These are phyloP conservation scores for Gallinago nigripennis DNA, from an alignment of 2,797 vertebrate genomes.

Conservation along the genomic window DNA sequence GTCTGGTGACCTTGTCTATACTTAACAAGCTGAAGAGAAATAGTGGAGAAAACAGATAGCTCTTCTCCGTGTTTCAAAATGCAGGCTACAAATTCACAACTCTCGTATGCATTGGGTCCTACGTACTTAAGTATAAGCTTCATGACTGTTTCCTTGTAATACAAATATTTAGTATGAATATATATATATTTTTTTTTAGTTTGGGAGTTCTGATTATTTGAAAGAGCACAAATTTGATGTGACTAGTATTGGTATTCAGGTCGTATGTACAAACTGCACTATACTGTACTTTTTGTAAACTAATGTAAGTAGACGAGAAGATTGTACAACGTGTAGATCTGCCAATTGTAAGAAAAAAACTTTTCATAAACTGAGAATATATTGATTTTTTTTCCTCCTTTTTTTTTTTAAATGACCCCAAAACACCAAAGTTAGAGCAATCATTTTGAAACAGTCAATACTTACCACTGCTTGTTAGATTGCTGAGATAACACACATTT, in stretches of 20 bases:
- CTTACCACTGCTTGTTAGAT: neutral
- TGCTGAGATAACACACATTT: neutral
- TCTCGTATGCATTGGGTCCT: neutral
- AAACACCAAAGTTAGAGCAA: conserved; percentile 72
- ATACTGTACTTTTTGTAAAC: conserved; percentile 66
- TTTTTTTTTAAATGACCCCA: conserved; percentile 4
- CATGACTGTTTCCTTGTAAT: conserved; percentile 10
- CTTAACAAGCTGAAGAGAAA: neutral
- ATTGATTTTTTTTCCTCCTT: conserved; percentile 32
- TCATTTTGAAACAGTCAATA: conserved; percentile 28
- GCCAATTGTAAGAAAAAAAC: conserved; percentile 47
- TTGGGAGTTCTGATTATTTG: conserved; percentile 38
- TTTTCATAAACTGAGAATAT: conserved; percentile 63
- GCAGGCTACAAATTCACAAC: neutral
- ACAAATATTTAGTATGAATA: neutral
- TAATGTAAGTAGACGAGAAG: conserved; percentile 68
- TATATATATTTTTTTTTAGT: neutral
- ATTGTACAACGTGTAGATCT: conserved; percentile 64
- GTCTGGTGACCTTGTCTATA: neutral
- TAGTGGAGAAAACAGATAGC: neutral
- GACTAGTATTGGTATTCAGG: conserved; percentile 60
- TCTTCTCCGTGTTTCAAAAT: neutral
- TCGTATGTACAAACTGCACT: conserved; percentile 64
- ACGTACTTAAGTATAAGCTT: neutral
- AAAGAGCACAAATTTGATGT: conserved; percentile 62